Conservation (phyloP, 2,888 invertebrate species). For the Drosophila dives region DNA sequence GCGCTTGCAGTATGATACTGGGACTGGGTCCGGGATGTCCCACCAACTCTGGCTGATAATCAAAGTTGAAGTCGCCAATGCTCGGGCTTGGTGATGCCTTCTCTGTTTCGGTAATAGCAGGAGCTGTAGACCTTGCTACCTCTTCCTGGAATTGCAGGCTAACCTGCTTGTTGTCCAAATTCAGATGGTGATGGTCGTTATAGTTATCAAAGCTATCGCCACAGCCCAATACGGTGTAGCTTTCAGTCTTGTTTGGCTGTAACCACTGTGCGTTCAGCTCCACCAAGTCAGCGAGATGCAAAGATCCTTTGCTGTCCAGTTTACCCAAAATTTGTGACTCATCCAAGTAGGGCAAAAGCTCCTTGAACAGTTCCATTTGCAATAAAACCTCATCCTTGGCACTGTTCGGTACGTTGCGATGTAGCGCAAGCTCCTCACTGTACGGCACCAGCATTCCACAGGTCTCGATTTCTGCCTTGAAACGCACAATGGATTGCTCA, state of each 20-base stretch:
- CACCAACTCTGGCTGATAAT: constrained; percentile 92
- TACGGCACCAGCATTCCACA: constrained; percentile 82
- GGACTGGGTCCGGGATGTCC: constrained; percentile 97
- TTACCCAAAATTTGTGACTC: constrained; percentile 44
- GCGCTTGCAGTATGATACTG: constrained; percentile 94
- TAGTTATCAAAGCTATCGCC: constrained; percentile 84
- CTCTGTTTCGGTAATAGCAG: neutral
- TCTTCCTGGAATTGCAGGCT: constrained; percentile 33
- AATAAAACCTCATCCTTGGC: constrained; percentile 24
- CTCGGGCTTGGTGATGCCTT: neutral
- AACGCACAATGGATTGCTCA: constrained; percentile 74
- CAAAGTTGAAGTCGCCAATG: constrained; percentile 89
- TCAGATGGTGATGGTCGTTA: constrained; percentile 76
- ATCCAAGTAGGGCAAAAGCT: constrained; percentile 68
- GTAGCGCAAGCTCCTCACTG: constrained; percentile 65
- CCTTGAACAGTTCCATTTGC: constrained; percentile 56
- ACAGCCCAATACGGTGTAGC: constrained; percentile 80
- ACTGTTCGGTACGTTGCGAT: constrained; percentile 21
- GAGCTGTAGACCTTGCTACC: neutral
- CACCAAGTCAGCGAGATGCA: constrained; percentile 70
- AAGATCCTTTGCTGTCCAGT: constrained; percentile 21
- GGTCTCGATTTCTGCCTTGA: constrained; percentile 77
- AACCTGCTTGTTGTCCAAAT: constrained; percentile 45
- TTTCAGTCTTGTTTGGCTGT: constrained; percentile 61
- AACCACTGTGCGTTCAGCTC: constrained; percentile 75